Conservation (phyloP, 2,888 invertebrate genomes). For the Callyntrura sp. region DNA sequence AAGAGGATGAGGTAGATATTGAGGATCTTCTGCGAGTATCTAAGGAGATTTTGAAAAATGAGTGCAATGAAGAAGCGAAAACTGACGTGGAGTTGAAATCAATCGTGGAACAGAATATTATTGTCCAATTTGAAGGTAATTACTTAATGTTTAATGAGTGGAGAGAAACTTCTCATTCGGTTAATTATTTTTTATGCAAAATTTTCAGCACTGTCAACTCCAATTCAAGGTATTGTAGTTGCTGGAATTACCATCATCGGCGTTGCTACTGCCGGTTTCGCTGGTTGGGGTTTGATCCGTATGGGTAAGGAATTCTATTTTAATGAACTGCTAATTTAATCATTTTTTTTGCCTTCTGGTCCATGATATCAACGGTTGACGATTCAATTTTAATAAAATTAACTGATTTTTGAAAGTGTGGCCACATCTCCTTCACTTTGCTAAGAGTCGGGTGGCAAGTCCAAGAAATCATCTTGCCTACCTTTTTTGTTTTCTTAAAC, state of each 20-base stretch:
- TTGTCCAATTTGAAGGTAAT: conserved; percentile 70
- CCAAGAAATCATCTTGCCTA: conserved; percentile 49
- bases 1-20: too few relatives aligned
- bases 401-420: conserved; percentile 65
- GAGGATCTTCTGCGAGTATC: too few relatives aligned
- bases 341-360: too few relatives aligned
- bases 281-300: conserved; percentile 74
- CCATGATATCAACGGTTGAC: too few relatives aligned
- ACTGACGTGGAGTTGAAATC: conserved; percentile 62
- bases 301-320: conserved; percentile 71
- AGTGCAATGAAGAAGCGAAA: conserved; percentile 54
- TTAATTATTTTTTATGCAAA: neutral
- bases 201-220: conserved; percentile 52
- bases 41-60: conserved; percentile 61
- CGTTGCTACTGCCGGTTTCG: conserved; percentile 73
- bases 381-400: too few relatives aligned
- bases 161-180: too few relatives aligned
- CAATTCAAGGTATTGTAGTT: conserved; percentile 64
- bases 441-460: conserved; percentile 51
- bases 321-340: neutral
- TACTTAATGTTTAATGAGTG: neutral
- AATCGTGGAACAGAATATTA: conserved; percentile 55
- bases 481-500: conserved; percentile 68
- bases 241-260: conserved; percentile 66
- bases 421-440: conserved; percentile 67